Conservation (phyloP, 2,888 invertebrate genomes). For the Noctuana brunneofusca region DNA sequence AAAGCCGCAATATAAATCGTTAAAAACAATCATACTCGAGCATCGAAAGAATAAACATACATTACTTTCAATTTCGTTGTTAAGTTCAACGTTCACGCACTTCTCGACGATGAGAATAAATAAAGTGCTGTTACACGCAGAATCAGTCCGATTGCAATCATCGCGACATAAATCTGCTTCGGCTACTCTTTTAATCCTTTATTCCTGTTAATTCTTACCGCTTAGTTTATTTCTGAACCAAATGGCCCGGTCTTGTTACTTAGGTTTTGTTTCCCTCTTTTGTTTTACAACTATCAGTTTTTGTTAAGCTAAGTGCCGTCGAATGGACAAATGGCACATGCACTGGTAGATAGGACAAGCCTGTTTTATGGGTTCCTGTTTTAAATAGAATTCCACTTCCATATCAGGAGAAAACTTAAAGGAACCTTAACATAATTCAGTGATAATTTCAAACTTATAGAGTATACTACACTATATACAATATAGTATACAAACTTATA, state of each 20-base stretch:
- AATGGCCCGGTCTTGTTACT: conserved; percentile 76
- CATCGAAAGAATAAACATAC: conserved; percentile 25
- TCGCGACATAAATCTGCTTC: conserved; percentile 81
- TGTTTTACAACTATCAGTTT: conserved; percentile 81
- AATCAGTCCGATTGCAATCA: conserved; percentile 77
- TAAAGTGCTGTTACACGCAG: conserved; percentile 69
- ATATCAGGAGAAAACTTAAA: conserved; percentile 45
- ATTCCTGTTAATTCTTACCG: conserved; percentile 82
- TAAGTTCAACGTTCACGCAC: conserved; percentile 42
- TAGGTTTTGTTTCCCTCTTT: conserved; percentile 73
- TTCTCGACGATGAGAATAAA: conserved; percentile 56
- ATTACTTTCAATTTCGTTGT: conserved; percentile 38
- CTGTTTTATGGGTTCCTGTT: conserved; percentile 62
- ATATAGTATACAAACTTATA: too few species aligned
- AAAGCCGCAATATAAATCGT: conserved; percentile 31
- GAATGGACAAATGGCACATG: conserved; percentile 76
- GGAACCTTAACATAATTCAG: conserved; percentile 34
- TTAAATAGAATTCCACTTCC: conserved; percentile 51
- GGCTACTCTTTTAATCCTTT: conserved; percentile 82
- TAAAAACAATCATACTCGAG: conserved; percentile 30
- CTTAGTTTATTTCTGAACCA: conserved; percentile 80
- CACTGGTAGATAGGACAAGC: conserved; percentile 60
- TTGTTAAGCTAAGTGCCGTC: conserved; percentile 81
- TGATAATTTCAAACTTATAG: conserved; percentile 32
- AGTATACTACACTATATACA: too few species aligned